These are phyloP conservation scores for Amazona guildingii DNA, from an alignment of 2,113 vertebrate genomes.

Conservation along the genomic window DNA sequence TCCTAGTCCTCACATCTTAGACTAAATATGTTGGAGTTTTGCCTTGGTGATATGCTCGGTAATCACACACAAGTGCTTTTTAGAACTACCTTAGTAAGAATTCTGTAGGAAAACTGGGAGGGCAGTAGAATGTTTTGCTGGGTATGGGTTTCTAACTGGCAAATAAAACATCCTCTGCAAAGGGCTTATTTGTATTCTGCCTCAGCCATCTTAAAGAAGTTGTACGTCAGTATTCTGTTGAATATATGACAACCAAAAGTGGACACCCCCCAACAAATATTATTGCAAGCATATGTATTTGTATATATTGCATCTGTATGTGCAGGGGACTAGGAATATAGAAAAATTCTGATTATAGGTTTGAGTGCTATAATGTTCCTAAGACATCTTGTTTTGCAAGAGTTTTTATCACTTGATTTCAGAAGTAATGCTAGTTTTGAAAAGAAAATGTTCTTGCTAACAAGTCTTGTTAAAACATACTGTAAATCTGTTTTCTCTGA, in stretches of 20 bases:
- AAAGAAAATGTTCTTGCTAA: not conserved
- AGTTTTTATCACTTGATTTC: not conserved
- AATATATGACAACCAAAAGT: not conserved
- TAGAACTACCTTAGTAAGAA: not conserved
- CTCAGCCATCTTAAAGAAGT: not conserved
- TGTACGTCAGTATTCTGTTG: not conserved
- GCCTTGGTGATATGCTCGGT: not conserved
- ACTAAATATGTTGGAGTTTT: not conserved
- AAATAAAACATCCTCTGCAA: not conserved
- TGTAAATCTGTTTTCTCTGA: not conserved
- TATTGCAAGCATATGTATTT: not conserved
- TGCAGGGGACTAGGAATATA: not conserved
- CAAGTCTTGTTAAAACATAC: not conserved
- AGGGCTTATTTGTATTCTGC: not conserved
- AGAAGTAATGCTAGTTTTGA: not conserved
- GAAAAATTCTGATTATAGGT: not conserved
- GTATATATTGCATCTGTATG: not conserved
- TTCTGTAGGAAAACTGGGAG: not conserved
- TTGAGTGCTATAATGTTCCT: not conserved
- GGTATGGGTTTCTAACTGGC: not conserved
- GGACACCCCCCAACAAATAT: not conserved
- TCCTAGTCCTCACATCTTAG: not conserved
- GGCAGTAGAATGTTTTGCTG: not conserved
- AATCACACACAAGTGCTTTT: not conserved
- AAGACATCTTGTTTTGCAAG: not conserved